Evolutionary conservation across 2,888 invertebrate genomes (phyloP), one percentile per base, ranked within the genome.

Genomic region (Bedellia somnulentella): DNA sequence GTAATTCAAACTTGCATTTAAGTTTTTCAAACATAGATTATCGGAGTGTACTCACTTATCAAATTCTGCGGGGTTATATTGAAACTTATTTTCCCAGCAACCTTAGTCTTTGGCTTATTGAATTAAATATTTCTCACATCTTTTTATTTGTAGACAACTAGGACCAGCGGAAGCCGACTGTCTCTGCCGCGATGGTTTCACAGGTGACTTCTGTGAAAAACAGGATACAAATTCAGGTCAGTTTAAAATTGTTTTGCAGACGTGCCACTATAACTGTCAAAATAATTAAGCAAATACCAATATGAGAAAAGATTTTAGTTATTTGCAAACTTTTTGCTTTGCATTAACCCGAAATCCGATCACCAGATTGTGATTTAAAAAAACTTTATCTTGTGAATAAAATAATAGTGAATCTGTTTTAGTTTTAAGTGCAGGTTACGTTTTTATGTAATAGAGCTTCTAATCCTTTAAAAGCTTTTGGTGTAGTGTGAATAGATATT

Each of bases 121-220:
- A n/a, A n/a, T n/a, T n/a, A n/a, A n/a, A n/a, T n/a, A n/a, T n/a
- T n/a, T n/a, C n/a, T n/a, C n/a, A n/a, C n/a, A n/a, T n/a, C n/a
- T n/a, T n/a, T 27, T 21, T 43, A 23, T 40, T 30, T 18, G 38
- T 76, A 87, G 87, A 52, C 87, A 87, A 63, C 82, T 87, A 57
- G 87, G 87, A 4, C 84, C 85, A n/a, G 82, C 84, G 33, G 85
- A 86, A 15, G 83, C 86, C 38, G 83, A 82, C 49, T 88, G 87
- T 52, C 78, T 82, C 44, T 88, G 87, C 57, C 76, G 81, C 4
- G 56, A 76, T 1, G 83, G 82, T 15, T 87, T 79, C 60, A 82
- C 81, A 21, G 87, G 87, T 24, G 83, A 82, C 47, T 80, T 82
- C 45, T 87, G 87, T 49, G 85, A 87, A 57, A 77, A 82, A 31